Base-by-base conservation (phyloP, 2,888 invertebrate species). In the Drosophila seclusa region DNA sequence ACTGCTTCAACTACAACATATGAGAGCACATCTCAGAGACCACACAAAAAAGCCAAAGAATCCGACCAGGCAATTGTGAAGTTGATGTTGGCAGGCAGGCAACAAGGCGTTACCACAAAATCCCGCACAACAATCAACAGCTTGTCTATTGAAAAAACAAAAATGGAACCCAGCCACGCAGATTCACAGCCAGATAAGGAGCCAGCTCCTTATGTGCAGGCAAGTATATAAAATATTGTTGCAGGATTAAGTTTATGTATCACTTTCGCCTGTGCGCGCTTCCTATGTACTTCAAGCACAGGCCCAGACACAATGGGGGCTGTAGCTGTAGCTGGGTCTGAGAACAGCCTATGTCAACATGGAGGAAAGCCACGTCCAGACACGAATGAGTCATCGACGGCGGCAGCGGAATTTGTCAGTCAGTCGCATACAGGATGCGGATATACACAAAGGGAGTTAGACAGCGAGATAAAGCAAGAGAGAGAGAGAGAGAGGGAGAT, bases 51-150 rank as follows among this genome's bases (percentile, higher is more conserved):
- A 68, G 60, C 58, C 62, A 29, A n/a, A 31, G 40, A 57, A 38
- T 27, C 24, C 13, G 59, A 66, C 21, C 21, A 10, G 48, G 60
- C 50, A 66, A 49, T 67, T 75, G 67, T 59, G 57, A 50, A 64
- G 42, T 42, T 63, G 32, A n/a, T 31, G 31, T 10, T 10, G 55
- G 13, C 40, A 21, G 55, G 27, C 38, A 29, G 54, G 54, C 54
- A 55, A 38, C 38, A 29, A 38, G 38, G 38, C 42, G 31, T 66
- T 54, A 18, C 34, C 48, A 59, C 58, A 71, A 58, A 70, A 66
- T 60, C 48, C 60, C 31, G 59, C 68, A 67, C 66, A 83, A 73
- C 83, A 79, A 73, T 86, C 84, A 87, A 83, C 78, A 83, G 80
- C 70, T 73, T 72, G 75, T 80, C 78, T 61, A 70, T 78, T 75